These are phyloP conservation scores for Platyrinchus mystaceus DNA, from an alignment of 2,797 vertebrate species.

Conservation along the genomic window DNA sequence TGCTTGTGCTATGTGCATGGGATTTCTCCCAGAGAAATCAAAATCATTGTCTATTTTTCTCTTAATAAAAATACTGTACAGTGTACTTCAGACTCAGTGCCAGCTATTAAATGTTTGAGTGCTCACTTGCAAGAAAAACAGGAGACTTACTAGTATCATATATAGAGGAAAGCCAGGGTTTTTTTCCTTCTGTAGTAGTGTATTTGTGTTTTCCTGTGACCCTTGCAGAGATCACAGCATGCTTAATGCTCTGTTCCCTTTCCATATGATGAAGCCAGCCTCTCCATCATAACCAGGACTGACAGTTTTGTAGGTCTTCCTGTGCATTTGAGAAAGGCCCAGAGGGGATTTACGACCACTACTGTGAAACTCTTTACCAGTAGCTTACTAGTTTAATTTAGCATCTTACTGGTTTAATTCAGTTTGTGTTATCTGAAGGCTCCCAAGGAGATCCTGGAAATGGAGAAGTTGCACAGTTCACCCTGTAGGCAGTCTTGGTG, in stretches of 20 bases:
- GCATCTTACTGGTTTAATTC: neutral
- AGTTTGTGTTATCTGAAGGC: neutral
- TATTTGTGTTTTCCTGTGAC: neutral
- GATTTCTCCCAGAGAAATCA: neutral
- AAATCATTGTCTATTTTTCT: neutral
- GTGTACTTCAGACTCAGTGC: neutral
- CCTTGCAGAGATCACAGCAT: neutral
- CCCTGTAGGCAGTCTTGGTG: neutral
- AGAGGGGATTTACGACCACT: neutral
- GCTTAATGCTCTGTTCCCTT: neutral
- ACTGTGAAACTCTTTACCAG: neutral
- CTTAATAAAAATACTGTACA: neutral
- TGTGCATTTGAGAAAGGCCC: neutral
- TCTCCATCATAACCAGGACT: neutral
- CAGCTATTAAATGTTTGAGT: neutral
- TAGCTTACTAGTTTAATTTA: neutral
- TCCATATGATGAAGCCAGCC: neutral
- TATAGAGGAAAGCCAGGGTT: neutral
- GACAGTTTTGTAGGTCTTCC: neutral
- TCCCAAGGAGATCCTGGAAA: neutral
- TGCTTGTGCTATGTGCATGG: neutral
- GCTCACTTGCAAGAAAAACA: neutral
- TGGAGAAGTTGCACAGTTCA: neutral
- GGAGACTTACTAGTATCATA: fast-evolving
- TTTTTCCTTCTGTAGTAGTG: neutral